Evolutionary conservation across 2,797 vertebrate species (phyloP), one percentile per base, ranked within the genome.

Genomic region (Paedocypris micromegethes): DNA sequence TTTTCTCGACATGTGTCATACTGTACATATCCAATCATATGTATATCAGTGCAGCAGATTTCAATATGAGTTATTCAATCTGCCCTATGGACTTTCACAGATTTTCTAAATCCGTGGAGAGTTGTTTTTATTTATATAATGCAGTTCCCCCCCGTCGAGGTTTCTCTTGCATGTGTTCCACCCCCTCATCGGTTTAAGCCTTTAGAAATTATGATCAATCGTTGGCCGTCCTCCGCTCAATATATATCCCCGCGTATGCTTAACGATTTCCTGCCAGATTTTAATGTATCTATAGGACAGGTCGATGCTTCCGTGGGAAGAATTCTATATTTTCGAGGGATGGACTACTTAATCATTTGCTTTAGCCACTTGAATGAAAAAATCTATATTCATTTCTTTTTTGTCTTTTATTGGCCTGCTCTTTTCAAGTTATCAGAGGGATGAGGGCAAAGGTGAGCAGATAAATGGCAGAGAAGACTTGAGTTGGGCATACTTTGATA

Each of bases 381-480:
- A 93, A 87, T 87, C 84, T 73, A 88, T 88, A 86, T 79, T 79
- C 79, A 76, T 81, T 89, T 90, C 89, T 85, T 84, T 86, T 91
- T 89, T 88, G 88, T 88, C 87, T 90, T 87, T 88, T 87, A 88
- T 87, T 88, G 85, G 80, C 84, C 73, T 58, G 70, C 63, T 58
- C 68, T 75, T 87, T 83, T 88, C 85, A 76, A 87, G 77, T 92
- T 87, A 77, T 82, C 87, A 89, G 68, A 88, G 76, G 72, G 66
- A 72, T 69, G 52, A 64, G 62, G 72, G 61, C 78, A 79, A 4
- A 70, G 4, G 82, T 68, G 68, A 66, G 73, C 62, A 74, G 67
- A 85, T 85, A 86, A 80, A 79, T 86, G 75, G 53, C 64, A 69
- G 23, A 23, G 23, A 23, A 66, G 75, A 81, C 74, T 79, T 79